phyloP scores from a whole-genome alignment of 2,888 invertebrate species.

The Drosophila borborema region DNA sequence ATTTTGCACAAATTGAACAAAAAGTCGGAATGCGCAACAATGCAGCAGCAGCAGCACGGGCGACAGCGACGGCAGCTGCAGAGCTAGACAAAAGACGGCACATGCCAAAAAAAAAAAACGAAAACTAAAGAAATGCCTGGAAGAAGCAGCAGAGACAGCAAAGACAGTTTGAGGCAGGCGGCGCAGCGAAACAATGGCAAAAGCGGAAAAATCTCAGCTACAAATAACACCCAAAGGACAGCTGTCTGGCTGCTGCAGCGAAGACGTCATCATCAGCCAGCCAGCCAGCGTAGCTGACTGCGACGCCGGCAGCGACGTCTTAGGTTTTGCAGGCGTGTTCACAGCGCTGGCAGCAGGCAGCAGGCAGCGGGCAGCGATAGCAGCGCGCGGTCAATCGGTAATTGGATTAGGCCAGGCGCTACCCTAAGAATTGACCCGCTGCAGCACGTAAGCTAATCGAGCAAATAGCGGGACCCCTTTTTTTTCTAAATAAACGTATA shows the following conservation, averaged over 20 bases:
- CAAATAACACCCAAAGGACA: conserved; percentile 71
- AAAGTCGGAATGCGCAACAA: conserved; percentile 42
- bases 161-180: conserved; percentile 19
- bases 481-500: background rate
- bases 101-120: conserved; percentile 15
- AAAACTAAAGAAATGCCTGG: conserved; percentile 17
- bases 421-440: conserved; percentile 45
- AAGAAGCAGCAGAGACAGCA: conserved; percentile 12
- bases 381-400: conserved; percentile 50
- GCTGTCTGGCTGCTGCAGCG: conserved; percentile 55
- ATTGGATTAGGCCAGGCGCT: conserved; percentile 57
- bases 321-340: background rate
- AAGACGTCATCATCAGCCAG: conserved; percentile 19
- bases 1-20: conserved; percentile 47
- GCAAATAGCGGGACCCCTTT: conserved; percentile 24
- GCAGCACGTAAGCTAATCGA: conserved; percentile 40
- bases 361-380: background rate
- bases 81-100: conserved; percentile 10
- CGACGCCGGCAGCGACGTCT: background rate
- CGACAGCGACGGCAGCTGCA: conserved; percentile 3
- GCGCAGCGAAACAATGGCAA: conserved; percentile 52
- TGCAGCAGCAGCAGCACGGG: conserved; percentile 14
- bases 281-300: background rate
- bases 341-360: background rate
- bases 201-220: conserved; percentile 60